Base-by-base conservation (phyloP, 1,140 invertebrate species). In the Trissolcus basalis region DNA sequence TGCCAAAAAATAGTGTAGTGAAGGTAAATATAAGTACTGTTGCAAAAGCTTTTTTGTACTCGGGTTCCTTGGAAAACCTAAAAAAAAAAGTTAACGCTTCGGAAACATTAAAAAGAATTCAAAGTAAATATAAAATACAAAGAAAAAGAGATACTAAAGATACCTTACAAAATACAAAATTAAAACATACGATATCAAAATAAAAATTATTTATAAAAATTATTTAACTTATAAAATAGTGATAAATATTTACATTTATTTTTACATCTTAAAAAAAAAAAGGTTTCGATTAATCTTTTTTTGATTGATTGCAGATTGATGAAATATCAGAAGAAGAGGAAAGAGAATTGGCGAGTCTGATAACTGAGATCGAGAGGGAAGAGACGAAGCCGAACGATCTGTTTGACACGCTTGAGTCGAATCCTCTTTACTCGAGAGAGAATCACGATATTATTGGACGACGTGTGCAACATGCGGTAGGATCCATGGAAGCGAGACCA, bases 281-380 rank as follows among this genome's bases (percentile, higher is more conserved):
- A 47, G 13, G 19, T 15, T 16, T 47, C 36, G 33, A 27, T 27
- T 27, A 49, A 47, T 16, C 16, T 59, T 10, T 48, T 41, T 61
- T 71, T 27, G 6, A 27, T 6, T 6, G 6, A 12, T 67, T 76
- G 16, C 47, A 85, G 83, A 44, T 74, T 27, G 53, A 27, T 10
- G 78, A 77, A 36, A 35, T 79, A 16, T 76, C 72, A 1, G 55
- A 81, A 15, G 79, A 73, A 4, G 76, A 85, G 13, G 80, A 79
- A 7, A 63, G 75, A 14, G 76, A 80, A 16, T 19, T 77, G 19
- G 69, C 78, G 19, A 81, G 73, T 41, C 15, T 80, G 0, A 64
- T 72, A 0, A 72, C 75, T n/a, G 81, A 83, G 5, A 75, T 81
- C 8, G 77, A 80, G 43, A 79, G 77, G 15, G 80, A 82, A 43